Evolutionary conservation across 2,113 vertebrate species (phyloP), one percentile per base, ranked within the genome.

Genomic region (Notechis scutatus): DNA sequence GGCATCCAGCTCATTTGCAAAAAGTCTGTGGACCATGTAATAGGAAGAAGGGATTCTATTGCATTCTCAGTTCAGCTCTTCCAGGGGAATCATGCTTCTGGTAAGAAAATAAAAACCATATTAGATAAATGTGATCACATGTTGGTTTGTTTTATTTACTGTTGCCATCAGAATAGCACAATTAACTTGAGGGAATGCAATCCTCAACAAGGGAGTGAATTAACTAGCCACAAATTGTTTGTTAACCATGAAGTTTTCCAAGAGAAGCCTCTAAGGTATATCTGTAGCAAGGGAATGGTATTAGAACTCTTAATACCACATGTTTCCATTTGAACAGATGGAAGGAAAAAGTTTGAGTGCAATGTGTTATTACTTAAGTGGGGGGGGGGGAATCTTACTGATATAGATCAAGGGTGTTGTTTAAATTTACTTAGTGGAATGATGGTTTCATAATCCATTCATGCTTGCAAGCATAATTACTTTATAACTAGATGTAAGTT

Each of bases 251-350:
- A 97, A 97, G 96, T 98, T 98, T 98, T 98, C 96, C 96, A 97
- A 97, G 97, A 97, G 95, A 95, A 96, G 94, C 97, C 97, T 97
- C 97, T 90, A 95, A 96, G 96, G 97, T 97, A 96, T 97, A 96
- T 96, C 97, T 96, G 97, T 96, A 97, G 97, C 97, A 97, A 97
- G 96, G 97, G 96, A 96, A 97, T 94, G 96, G 95, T 97, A 97
- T 97, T 97, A 96, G 95, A 96, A 88, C 94, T 96, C 94, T 18
- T 97, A 95, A 95, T 95, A 95, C 97, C 98, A 98, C 97, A 97
- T 98, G 98, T 98, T 98, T 98, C 96, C 95, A 96, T 97, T 97
- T 90, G 96, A 97, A 96, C 96, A 97, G 97, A 98, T 96, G 97
- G 97, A 96, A 96, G 96, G 92, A 94, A 95, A 97, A 97, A 94